Conservation (phyloP, 2,113 vertebrate species). For the Amphiprion ocellaris region DNA sequence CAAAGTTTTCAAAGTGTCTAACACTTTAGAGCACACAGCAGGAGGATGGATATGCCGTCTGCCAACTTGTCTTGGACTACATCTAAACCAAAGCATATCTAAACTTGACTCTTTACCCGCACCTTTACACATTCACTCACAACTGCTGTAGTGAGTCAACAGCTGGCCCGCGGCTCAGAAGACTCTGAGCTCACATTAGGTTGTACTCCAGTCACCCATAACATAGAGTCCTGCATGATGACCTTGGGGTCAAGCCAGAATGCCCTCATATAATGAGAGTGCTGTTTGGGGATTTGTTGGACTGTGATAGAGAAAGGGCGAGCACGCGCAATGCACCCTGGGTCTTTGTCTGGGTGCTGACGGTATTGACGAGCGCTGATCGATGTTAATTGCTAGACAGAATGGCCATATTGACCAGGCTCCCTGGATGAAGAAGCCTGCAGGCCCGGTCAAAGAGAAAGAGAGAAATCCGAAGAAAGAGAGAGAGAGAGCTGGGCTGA, state of each 20-base stretch:
- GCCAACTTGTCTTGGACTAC: constrained; percentile 63
- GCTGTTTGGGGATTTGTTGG: constrained; percentile 82
- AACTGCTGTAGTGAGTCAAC: constrained; percentile 61
- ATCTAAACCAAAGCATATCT: constrained; percentile 47
- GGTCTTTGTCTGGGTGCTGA: constrained; percentile 85
- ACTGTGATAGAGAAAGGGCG: constrained; percentile 80
- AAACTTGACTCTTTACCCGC: constrained; percentile 54
- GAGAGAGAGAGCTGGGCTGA: constrained; percentile 39
- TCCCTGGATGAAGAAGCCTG: constrained; percentile 76
- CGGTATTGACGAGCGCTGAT: constrained; percentile 85
- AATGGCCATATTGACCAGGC: constrained; percentile 86
- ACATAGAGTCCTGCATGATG: constrained; percentile 70
- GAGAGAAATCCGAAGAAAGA: constrained; percentile 50
- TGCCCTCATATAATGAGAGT: constrained; percentile 83
- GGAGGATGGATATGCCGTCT: constrained; percentile 53
- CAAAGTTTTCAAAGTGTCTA: constrained; percentile 64
- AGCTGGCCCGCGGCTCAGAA: constrained; percentile 50
- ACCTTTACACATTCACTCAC: constrained; percentile 43
- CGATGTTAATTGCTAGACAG: constrained; percentile 88
- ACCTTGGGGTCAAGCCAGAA: constrained; percentile 82
- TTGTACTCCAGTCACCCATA: constrained; percentile 72
- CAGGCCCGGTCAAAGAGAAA: constrained; percentile 72
- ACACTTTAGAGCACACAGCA: constrained; percentile 56
- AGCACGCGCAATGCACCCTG: constrained; percentile 80
- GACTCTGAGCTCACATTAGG: constrained; percentile 32